Conservation (phyloP, 2,888 invertebrate species). For the Ischnus inquisitorius region DNA sequence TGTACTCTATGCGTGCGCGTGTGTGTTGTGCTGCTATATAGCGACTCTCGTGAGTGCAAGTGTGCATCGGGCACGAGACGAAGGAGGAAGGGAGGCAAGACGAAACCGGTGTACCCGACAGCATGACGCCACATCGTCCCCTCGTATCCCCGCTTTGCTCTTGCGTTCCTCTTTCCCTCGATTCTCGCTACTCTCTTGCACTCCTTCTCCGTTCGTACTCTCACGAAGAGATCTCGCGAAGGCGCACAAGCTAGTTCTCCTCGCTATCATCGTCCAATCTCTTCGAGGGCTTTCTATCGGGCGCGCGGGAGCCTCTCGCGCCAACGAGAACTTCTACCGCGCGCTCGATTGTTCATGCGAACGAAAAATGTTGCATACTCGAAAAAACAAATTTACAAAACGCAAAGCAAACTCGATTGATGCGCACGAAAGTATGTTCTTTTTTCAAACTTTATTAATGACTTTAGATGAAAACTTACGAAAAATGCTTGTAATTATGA, state of each 20-base stretch:
- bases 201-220: slow-evolving; percentile 49
- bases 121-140: slow-evolving; percentile 83
- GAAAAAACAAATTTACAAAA: too few species aligned
- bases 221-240: slow-evolving; percentile 43
- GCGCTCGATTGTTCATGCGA: slow-evolving; percentile 25
- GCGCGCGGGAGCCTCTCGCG: slow-evolving; percentile 5
- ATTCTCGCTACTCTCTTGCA: slow-evolving; percentile 72
- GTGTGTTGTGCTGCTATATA: slow-evolving; percentile 5
- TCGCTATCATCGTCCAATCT: slow-evolving; percentile 79
- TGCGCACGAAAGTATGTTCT: too few species aligned
- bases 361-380: slow-evolving; percentile 17
- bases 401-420: too few species aligned
- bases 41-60: slow-evolving; percentile 34
- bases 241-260: slow-evolving; percentile 60
- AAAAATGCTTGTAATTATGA: not conserved
- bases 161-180: slow-evolving; percentile 1
- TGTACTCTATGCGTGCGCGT: slow-evolving; percentile 24
- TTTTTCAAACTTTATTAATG: too few species aligned
- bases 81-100: slow-evolving; percentile 76
- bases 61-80: slow-evolving; percentile 62
- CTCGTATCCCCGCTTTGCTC: slow-evolving; percentile 42
- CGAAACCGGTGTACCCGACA: slow-evolving; percentile 85
- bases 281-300: slow-evolving; percentile 73
- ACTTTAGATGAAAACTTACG: too few species aligned
- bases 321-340: slow-evolving; percentile 35